phyloP scores from a whole-genome alignment of 2,888 invertebrate species.

The Eupithecia centaureata region DNA sequence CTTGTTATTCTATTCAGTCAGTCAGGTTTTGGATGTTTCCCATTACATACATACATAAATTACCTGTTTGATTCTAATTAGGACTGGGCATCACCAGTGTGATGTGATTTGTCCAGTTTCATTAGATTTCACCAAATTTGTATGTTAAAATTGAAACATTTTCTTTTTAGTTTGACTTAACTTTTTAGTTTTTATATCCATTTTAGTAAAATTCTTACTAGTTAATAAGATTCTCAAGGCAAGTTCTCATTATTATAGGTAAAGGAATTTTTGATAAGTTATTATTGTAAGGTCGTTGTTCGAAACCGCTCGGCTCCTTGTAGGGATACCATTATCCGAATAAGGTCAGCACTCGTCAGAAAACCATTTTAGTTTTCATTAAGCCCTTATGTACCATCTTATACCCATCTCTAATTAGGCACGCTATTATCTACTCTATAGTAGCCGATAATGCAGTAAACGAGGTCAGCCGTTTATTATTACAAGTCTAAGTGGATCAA shows the following conservation, averaged over 20 bases:
- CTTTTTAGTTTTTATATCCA: not conserved
- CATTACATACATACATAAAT: not conserved
- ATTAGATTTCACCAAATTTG: not conserved
- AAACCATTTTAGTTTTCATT: constrained; percentile 10
- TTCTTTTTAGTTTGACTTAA: not conserved
- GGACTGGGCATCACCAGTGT: not conserved
- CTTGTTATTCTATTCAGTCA: not conserved
- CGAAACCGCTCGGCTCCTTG: not conserved
- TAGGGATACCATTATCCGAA: not conserved
- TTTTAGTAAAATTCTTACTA: not conserved
- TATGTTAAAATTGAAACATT: not conserved
- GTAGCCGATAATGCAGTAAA: constrained; percentile 78
- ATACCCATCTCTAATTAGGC: constrained; percentile 69
- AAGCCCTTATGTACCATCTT: constrained; percentile 38
- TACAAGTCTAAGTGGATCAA: constrained; percentile 80
- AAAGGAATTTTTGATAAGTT: not conserved
- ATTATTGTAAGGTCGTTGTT: not conserved
- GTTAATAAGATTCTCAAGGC: not conserved
- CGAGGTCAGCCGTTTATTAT: constrained; percentile 82
- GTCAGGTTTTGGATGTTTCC: not conserved
- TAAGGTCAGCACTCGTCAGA: not conserved
- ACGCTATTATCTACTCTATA: constrained; percentile 54
- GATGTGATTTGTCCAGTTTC: too few relatives aligned
- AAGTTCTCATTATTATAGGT: too few relatives aligned
- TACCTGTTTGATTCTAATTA: not conserved